These are phyloP conservation scores for Hybos culiciformis DNA, from an alignment of 2,888 invertebrate species.

Conservation along the genomic window DNA sequence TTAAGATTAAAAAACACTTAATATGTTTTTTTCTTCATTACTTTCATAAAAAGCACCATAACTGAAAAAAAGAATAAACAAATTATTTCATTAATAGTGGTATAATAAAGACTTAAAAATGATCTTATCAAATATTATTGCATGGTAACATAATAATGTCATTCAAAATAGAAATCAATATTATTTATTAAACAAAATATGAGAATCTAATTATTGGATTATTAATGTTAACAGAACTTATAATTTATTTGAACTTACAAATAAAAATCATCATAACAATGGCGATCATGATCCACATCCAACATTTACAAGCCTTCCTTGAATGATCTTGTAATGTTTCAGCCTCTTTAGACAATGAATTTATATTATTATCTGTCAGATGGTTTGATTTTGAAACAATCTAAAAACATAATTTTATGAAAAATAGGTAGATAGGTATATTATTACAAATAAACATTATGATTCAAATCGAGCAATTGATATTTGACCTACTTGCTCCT, in stretches of 20 bases:
- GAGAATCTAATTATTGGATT: slow-evolving; percentile 3
- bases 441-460: too few species aligned
- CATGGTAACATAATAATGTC: too few species aligned
- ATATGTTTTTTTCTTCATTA: slow-evolving; percentile 57
- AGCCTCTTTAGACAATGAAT: slow-evolving; percentile 65
- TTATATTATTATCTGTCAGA: slow-evolving; percentile 65
- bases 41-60: slow-evolving; percentile 88
- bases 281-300: slow-evolving; percentile 85
- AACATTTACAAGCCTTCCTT: slow-evolving; percentile 79
- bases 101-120: slow-evolving; percentile 6
- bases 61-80: slow-evolving; percentile 42
- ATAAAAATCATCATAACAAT: slow-evolving; percentile 78
- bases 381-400: slow-evolving; percentile 60
- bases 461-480: too few species aligned
- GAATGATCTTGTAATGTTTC: slow-evolving; percentile 73
- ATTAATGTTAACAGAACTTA: not conserved
- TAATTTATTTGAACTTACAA: slow-evolving; percentile 43
- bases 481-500: too few species aligned
- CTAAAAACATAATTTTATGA: too few species aligned
- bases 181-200: slow-evolving; percentile 7
- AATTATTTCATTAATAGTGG: not conserved
- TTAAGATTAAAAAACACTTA: too few species aligned
- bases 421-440: too few species aligned
- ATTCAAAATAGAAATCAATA: slow-evolving; percentile 10
- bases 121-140: too few species aligned